A percentile compares a stretch with the other conserved stretches of the same genome.
phyloP scores from a whole-genome alignment of 2,113 vertebrate species.

The Anas platyrhynchos region DNA sequence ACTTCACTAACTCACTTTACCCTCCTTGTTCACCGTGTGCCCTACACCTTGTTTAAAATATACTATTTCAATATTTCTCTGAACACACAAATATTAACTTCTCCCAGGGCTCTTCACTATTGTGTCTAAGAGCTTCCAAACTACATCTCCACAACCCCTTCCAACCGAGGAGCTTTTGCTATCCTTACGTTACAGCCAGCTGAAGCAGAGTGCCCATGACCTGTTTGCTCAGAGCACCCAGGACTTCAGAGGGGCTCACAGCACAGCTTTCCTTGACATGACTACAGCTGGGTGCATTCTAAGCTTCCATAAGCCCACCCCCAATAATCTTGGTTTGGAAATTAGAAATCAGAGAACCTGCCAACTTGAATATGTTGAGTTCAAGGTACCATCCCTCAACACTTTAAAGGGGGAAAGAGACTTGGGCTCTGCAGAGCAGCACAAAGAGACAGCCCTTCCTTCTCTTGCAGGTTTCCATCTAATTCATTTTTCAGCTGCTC shows the following conservation, averaged over 20 bases:
- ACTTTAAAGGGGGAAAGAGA: neutral
- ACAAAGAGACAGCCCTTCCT: neutral
- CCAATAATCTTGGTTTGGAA: neutral
- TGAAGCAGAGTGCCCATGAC: neutral
- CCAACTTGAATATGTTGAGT: neutral
- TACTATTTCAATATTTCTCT: neutral
- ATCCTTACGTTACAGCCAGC: neutral
- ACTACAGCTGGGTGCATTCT: neutral
- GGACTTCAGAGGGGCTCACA: neutral
- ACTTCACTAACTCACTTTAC: neutral
- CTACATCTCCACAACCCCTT: neutral
- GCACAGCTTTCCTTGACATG: neutral
- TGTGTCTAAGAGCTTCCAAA: neutral
- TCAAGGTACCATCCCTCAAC: neutral
- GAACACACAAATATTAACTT: neutral
- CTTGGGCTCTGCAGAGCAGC: neutral
- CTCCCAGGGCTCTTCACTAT: neutral
- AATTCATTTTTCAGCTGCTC: neutral
- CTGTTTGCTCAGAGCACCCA: neutral
- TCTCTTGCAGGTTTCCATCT: neutral
- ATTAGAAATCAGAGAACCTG: neutral
- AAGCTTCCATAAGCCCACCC: neutral
- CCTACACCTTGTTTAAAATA: neutral
- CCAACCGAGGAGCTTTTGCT: neutral
- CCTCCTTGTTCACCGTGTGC: neutral